These are phyloP conservation scores for Propsilocerus akamusi DNA, from an alignment of 1,140 invertebrate genomes.

Conservation along the genomic window DNA sequence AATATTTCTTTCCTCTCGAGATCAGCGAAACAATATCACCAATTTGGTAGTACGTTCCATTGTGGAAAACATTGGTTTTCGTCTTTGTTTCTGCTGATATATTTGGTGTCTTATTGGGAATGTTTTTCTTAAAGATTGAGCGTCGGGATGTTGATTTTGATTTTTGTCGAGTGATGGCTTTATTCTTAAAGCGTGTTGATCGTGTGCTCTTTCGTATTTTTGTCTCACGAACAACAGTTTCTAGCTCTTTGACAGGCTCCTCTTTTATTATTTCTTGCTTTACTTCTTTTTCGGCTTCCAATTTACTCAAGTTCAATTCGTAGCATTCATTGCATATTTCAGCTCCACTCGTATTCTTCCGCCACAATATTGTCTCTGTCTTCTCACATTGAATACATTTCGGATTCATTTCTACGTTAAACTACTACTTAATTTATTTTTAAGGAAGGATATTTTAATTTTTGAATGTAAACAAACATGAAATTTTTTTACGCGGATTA, in stretches of 20 bases:
- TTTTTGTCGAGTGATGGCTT: not conserved
- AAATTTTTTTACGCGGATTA: no score
- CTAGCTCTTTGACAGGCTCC: not conserved
- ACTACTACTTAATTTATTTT: no score
- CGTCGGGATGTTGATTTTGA: not conserved
- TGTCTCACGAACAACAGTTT: not conserved
- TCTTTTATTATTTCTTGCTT: no score
- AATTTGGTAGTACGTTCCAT: conserved; percentile 70
- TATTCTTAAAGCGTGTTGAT: not conserved
- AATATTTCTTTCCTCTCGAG: conserved; percentile 47
- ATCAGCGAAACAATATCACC: conserved; percentile 80
- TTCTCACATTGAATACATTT: not conserved
- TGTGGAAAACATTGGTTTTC: conserved; percentile 12
- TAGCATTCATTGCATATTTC: not conserved
- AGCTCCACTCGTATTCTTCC: not conserved
- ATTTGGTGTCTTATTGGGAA: not conserved
- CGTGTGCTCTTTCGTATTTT: not conserved
- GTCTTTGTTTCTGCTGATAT: not conserved
- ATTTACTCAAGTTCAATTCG: not conserved
- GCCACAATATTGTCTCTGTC: not conserved
- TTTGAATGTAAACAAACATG: no score
- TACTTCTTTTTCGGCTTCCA: no score
- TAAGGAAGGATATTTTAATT: no score
- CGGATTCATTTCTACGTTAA: not conserved
- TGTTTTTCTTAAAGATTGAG: not conserved